phyloP scores from a whole-genome alignment of 2,113 vertebrate species.

The Misgurnus mizolepis region DNA sequence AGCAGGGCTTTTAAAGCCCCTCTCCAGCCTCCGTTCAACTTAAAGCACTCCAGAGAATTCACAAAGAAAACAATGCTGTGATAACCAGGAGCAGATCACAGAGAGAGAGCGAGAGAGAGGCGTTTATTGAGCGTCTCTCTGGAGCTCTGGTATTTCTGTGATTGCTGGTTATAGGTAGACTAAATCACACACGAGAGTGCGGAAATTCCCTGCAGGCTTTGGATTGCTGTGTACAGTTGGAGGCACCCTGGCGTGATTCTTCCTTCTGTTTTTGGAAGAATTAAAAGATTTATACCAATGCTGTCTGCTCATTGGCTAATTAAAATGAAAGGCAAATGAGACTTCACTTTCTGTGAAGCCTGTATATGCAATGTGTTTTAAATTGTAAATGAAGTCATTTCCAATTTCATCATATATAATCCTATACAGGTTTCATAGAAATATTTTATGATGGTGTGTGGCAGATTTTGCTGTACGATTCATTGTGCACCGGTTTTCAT shows the following conservation, averaged over 20 bases:
- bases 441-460: background rate
- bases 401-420: background rate
- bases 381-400: background rate
- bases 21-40: conserved; percentile 26
- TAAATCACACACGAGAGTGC: conserved; percentile 42
- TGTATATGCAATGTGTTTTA: background rate
- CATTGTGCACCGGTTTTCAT: background rate
- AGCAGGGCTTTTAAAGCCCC: conserved; percentile 21
- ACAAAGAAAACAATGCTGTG: conserved; percentile 42
- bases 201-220: conserved; percentile 48
- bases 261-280: conserved; percentile 18
- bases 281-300: conserved; percentile 5
- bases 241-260: conserved; percentile 9
- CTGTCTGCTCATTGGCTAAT: background rate
- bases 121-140: conserved; percentile 27
- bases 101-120: conserved; percentile 24
- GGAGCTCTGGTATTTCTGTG: conserved; percentile 19
- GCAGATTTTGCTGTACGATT: background rate
- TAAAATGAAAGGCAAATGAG: too few relatives aligned
- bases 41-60: conserved; percentile 24
- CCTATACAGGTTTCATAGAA: conserved; percentile 7
- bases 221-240: conserved; percentile 17
- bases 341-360: conserved; percentile 1
- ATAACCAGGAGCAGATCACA: conserved; percentile 51
- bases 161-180: conserved; percentile 50